Evolutionary conservation across 64 coral and sea anemone species (phyloP), one percentile per base, ranked within the genome.

Genomic region (Montipora cactus): DNA sequence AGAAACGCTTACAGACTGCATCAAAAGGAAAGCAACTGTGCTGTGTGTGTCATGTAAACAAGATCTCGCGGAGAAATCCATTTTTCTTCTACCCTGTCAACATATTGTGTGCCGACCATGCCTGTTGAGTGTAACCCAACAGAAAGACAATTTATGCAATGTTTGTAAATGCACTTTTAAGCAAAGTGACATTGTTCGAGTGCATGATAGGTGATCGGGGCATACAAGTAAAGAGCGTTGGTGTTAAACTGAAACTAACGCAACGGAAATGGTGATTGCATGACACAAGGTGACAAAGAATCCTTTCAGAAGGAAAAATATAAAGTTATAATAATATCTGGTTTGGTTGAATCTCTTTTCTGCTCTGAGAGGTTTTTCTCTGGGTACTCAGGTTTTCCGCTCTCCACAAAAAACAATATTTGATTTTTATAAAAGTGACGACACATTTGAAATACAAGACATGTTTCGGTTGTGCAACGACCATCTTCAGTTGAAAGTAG

Each of bases 31-130:
- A 50, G 47, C 82, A 70, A 50, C n/a, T 49, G 82, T 86, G 19
- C 45, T 59, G 46, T 89, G 87, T 89, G 44, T 62, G 76, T 59
- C 87, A 9, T 89, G 87, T 49, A 18, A 67, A 46, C 49, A 48
- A 49, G 25, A 76, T 77, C 52, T 89, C 8, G 58, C 72, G 0
- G 22, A 50, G 23, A 22, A 59, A 37, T 73, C 89, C 44, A 67
- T 81, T 10, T 93, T 93, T 28, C 45, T 80, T 7, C 50, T 93
- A 2, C 92, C 92, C 19, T 93, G 92, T 23, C 47, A 88, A 62
- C 92, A 93, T 67, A 8, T 88, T 5, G 80, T 93, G 44, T 93
- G 92, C 21, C 76, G 92, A 25, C 58, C 50, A 67, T 93, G 92
- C 23, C 74, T 93, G 3, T 19, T 80, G 46, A 70, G 73, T 48